phyloP scores from a whole-genome alignment of 2,888 invertebrate genomes.

The Spodoptera picta region DNA sequence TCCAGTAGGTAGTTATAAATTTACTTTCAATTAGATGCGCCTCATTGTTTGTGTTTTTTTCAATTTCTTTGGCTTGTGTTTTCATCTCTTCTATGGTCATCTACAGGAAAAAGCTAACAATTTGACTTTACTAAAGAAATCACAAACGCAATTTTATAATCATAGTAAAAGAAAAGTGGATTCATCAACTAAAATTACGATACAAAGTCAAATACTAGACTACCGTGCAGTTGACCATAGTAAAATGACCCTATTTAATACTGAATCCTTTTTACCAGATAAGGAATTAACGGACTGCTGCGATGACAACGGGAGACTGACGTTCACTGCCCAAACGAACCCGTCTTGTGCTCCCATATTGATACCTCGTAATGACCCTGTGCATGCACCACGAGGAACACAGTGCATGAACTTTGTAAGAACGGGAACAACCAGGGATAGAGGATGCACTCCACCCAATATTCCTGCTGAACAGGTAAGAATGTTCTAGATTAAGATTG shows the following conservation, averaged over 20 bases:
- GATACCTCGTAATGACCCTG: slow-evolving; percentile 76
- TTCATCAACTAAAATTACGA: too few species aligned
- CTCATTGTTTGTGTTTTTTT: too few species aligned
- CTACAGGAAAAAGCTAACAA: too few species aligned
- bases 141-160: too few species aligned
- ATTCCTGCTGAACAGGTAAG: slow-evolving; percentile 92
- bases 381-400: slow-evolving; percentile 85
- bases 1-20: too few species aligned
- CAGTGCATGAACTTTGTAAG: slow-evolving; percentile 93
- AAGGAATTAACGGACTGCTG: slow-evolving; percentile 77
- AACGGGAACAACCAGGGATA: slow-evolving; percentile 90
- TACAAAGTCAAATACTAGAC: too few species aligned
- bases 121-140: too few species aligned
- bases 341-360: slow-evolving; percentile 80
- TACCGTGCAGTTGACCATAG: too few species aligned
- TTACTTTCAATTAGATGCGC: too few species aligned
- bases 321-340: slow-evolving; percentile 69
- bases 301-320: slow-evolving; percentile 74
- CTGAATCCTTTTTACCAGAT: slow-evolving; percentile 59
- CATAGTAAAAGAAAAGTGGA: too few species aligned
- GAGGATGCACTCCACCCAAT: slow-evolving; percentile 89
- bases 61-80: too few species aligned
- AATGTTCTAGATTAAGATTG: slow-evolving; percentile 1
- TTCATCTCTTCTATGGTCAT: too few species aligned
- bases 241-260: not conserved